Conservation (phyloP, 23 tunicate genomes). For the Clavelina lepadiformis region DNA sequence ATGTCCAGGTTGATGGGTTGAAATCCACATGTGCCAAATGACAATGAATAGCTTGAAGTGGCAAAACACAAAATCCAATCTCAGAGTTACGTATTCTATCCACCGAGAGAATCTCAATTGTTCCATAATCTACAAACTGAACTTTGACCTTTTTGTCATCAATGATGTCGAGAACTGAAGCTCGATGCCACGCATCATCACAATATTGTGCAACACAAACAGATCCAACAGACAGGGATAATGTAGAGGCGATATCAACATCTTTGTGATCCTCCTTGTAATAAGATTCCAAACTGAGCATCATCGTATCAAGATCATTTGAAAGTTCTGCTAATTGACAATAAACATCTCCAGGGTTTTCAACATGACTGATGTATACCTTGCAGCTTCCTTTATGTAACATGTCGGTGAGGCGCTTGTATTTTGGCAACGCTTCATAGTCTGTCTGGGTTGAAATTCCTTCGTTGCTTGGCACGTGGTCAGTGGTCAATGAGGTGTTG, state of each 20-base stretch:
- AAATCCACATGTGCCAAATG: conserved; percentile 20
- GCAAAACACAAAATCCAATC: conserved; percentile 34
- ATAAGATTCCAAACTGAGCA: conserved; percentile 36
- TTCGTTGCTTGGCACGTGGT: too few relatives aligned
- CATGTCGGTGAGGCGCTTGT: background rate
- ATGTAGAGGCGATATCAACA: background rate
- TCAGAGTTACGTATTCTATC: conserved; percentile 20
- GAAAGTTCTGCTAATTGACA: conserved; percentile 37
- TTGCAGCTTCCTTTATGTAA: conserved; percentile 12
- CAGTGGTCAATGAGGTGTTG: too few relatives aligned
- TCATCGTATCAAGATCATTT: conserved; percentile 39
- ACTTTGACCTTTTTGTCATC: conserved; percentile 20
- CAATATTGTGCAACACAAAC: conserved; percentile 66
- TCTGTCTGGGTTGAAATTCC: background rate
- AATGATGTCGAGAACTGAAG: conserved; percentile 2
- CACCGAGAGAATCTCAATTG: conserved; percentile 21
- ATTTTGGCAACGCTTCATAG: background rate
- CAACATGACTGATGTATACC: conserved; percentile 63
- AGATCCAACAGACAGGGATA: conserved; percentile 20
- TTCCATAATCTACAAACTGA: conserved; percentile 76
- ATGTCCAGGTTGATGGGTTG: conserved; percentile 30
- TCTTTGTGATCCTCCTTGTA: conserved; percentile 8
- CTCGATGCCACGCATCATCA: conserved; percentile 73
- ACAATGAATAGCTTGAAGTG: conserved; percentile 65
- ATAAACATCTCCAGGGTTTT: conserved; percentile 50